Base-by-base conservation (phyloP, 1,140 invertebrate species). In the Habropoda laboriosa region DNA sequence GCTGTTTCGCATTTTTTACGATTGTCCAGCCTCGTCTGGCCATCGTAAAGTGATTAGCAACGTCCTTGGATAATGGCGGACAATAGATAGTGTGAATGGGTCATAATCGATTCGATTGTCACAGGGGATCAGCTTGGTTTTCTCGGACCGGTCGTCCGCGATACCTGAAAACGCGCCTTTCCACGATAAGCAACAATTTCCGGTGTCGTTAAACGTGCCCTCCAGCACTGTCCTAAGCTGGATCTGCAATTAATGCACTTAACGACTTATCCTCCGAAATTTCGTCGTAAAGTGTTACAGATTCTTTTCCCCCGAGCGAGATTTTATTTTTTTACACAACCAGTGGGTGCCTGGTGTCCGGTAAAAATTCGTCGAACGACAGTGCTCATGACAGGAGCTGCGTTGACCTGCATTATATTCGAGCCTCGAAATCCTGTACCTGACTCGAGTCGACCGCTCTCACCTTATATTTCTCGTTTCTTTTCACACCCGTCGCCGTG, bases 71-170 rank as follows among this genome's bases (percentile, higher is more conserved):
- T 64, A 79, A 74, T 68, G 57, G 45, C 4, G 58, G 67, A 80
- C 51, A 83, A 80, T 76, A 49, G 64, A 21, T n/a, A 35, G 18
- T 24, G 60, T 74, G 67, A 83, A 82, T 81, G 51, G 42, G 6
- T 81, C 74, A 79, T 83, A 72, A 83, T 83, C 81, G 81, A 86
- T 87, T 87, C 80, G 78, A 81, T 85, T 79, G 80, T 87, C 49
- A 60, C 53, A 42, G 63, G 51, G 80, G 72, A 66, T 58, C 47
- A 58, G 63, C 40, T 49, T 30, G 73, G 68, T 80, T 82, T 81
- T 64, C 51, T 60, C 0, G 18, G 18, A 35, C 38, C 51, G 6
- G 7, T 27, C 12, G 4, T 18, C n/a, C 53, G 0, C 13, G 21
- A 58, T 77, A 68, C 74, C 64, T 68, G 74, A 24, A 67, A 57